A percentile compares a stretch with the other conserved stretches of the same genome.
These are phyloP conservation scores for Setipinna tenuifilis DNA, from an alignment of 2,797 vertebrate species.

Conservation along the genomic window DNA sequence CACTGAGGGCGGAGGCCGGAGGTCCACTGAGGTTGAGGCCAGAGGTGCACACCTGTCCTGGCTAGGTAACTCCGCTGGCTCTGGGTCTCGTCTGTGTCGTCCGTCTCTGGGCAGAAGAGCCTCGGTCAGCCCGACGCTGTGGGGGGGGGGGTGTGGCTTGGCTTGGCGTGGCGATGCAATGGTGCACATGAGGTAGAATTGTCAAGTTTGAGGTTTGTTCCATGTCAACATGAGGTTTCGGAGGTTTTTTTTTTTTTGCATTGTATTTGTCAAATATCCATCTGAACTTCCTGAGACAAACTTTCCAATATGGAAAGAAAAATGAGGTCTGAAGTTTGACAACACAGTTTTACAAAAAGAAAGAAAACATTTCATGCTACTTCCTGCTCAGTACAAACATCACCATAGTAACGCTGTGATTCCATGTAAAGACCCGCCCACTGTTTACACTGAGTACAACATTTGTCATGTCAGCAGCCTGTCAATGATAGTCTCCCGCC, in stretches of 20 bases:
- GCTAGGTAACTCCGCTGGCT: too few species aligned
- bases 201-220: conserved; percentile 18
- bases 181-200: conserved; percentile 5
- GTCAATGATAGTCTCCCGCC: conserved; percentile 54
- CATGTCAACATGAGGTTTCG: conserved; percentile 17
- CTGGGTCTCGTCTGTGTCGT: too few species aligned
- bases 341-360: conserved; percentile 30
- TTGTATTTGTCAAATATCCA: conserved; percentile 39
- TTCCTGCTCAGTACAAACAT: background rate
- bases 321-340: conserved; percentile 67
- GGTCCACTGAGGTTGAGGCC: too few species aligned
- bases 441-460: background rate
- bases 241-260: background rate
- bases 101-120: too few species aligned
- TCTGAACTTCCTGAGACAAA: conserved; percentile 65
- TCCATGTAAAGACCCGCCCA: background rate
- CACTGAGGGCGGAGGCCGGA: too few species aligned
- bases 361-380: conserved; percentile 11
- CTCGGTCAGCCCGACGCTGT: too few species aligned
- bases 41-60: too few species aligned
- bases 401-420: background rate
- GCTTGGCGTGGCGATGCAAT: too few species aligned
- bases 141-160: too few species aligned
- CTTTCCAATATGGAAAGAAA: conserved; percentile 67
- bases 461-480: conserved; percentile 36